A percentile compares a stretch with the other conserved stretches of the same genome.
phyloP scores from a whole-genome alignment of 2,797 vertebrate genomes.

The Danio tinwini region DNA sequence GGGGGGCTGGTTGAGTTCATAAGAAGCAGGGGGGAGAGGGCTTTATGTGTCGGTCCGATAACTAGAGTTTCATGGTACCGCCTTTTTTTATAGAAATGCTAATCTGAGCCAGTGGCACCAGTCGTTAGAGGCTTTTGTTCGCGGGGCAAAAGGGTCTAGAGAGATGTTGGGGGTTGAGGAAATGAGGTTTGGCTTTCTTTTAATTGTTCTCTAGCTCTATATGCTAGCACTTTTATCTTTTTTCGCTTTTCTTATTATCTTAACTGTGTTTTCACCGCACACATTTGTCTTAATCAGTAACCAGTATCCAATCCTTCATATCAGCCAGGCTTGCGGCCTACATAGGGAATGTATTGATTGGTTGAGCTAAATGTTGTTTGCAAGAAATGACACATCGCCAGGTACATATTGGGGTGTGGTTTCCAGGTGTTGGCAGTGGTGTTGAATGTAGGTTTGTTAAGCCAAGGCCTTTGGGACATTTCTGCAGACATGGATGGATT shows the following conservation, averaged over 20 bases:
- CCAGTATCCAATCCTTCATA: not conserved
- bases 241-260: constrained; percentile 16
- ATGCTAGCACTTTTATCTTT: constrained; percentile 11
- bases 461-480: constrained; percentile 30
- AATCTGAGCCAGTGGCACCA: constrained; percentile 36
- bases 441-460: not conserved
- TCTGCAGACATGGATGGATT: constrained; percentile 16
- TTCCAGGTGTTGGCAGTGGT: constrained; percentile 25
- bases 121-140: constrained; percentile 43
- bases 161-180: constrained; percentile 49
- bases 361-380: constrained; percentile 3
- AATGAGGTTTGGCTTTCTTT: constrained; percentile 36
- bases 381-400: not conserved
- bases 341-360: constrained; percentile 22
- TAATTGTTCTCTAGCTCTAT: constrained; percentile 8
- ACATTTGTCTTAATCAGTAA: constrained; percentile 32
- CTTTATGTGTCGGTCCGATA: constrained; percentile 45
- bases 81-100: constrained; percentile 53
- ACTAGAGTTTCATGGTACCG: constrained; percentile 45
- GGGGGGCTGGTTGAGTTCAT: constrained; percentile 25
- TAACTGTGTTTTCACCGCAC: not conserved
- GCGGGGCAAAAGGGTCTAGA: constrained; percentile 23
- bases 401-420: constrained; percentile 26
- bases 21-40: constrained; percentile 8
- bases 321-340: not conserved